Evolutionary conservation across 2,888 invertebrate species (phyloP), one percentile per base, ranked within the genome.

Genomic region (Sarcophaga caerulescens): DNA sequence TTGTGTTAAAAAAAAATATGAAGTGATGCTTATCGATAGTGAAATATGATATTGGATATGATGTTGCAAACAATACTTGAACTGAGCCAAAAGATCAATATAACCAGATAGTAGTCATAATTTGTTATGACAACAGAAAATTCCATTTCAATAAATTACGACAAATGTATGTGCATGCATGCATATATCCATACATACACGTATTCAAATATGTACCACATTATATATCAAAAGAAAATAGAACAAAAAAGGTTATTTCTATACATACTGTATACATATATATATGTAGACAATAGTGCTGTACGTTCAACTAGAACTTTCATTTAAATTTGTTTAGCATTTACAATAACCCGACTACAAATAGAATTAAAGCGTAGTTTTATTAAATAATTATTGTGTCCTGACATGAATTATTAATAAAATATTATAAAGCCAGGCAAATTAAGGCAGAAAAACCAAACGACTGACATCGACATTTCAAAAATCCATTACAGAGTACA

Each of bases 21-120:
- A 92, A 90, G 90, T 92, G 91, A 91, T 92, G 91, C 90, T 91
- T 91, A 91, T 91, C 92, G 91, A 90, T 90, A 90, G 88, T 91
- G 90, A 92, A 90, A 91, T 90, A 91, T 91, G 90, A 90, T 89
- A 87, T 88, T 89, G 89, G 77, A 85, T 87, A 86, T 87, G 84
- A 85, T 76, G 85, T 82, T 85, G 85, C 82, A 84, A 81, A 84
- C 85, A 85, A 81, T 87, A 82, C 84, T 84, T 85, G 69, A 85
- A 77, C 74, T 83, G 83, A 85, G 84, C 80, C 73, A 86, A 85
- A 85, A 84, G 84, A 85, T 87, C 84, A 85, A 87, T 87, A 88
- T 84, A 70, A 81, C 74, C 83, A 86, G 86, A 86, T 86, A 86
- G 81, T 60, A 84, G 81, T 81, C 81, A 84, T 84, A 86, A 86